These are phyloP conservation scores for Tyria jacobaeae DNA, from an alignment of 2,888 invertebrate genomes.

Conservation along the genomic window DNA sequence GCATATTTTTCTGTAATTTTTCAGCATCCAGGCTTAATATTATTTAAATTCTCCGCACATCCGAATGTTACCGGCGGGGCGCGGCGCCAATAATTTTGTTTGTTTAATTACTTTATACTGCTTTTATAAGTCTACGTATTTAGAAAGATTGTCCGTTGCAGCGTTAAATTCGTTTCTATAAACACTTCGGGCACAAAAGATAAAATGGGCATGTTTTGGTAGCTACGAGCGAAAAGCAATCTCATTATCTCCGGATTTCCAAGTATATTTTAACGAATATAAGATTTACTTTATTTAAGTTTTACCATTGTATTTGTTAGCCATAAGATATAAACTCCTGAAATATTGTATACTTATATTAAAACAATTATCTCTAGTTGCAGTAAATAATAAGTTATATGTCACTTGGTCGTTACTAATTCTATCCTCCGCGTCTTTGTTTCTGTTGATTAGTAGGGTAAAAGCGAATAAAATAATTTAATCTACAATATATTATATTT, in stretches of 20 bases:
- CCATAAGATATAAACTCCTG: too few species aligned
- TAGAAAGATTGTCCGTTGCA: background rate
- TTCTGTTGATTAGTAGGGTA: too few species aligned
- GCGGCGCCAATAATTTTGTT: constrained; percentile 30
- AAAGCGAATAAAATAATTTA: too few species aligned
- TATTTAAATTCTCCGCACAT: constrained; percentile 20
- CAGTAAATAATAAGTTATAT: too few species aligned
- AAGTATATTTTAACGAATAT: background rate
- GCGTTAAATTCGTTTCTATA: background rate
- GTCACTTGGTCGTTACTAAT: too few species aligned
- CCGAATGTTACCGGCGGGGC: constrained; percentile 25
- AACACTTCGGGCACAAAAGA: background rate
- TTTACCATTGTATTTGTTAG: too few species aligned
- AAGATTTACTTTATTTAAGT: too few species aligned
- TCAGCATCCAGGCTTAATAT: constrained; percentile 19
- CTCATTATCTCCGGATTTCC: background rate
- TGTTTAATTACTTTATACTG: constrained; percentile 41
- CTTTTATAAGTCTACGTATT: constrained; percentile 26
- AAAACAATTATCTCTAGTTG: too few species aligned
- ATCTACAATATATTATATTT: too few species aligned
- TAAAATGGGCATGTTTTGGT: background rate
- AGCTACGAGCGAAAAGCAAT: background rate
- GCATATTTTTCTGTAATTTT: constrained; percentile 8
- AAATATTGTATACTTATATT: too few species aligned
- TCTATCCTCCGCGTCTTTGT: too few species aligned